Percentiles rank a stretch among this genome's conserved stretches.
Evolutionary conservation across 2,113 vertebrate species (phyloP).

Genomic region (Hypocryptadius cinnamomeus): DNA sequence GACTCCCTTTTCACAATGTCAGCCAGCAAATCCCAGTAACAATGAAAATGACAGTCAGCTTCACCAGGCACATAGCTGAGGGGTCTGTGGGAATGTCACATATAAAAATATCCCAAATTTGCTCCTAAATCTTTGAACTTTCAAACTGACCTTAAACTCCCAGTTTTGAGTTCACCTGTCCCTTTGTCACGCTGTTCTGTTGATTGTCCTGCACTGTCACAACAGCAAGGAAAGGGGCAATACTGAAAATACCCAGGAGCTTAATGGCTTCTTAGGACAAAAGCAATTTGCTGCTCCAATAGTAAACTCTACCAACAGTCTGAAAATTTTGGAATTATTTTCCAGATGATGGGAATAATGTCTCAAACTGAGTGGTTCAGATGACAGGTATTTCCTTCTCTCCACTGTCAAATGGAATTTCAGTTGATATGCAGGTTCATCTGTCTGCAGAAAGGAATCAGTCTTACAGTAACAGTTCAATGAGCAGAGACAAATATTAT

Average conservation of each 20-base stretch:
- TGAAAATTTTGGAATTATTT: background rate
- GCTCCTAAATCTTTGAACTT: background rate
- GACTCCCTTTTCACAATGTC: background rate
- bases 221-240: background rate
- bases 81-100: background rate
- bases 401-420: background rate
- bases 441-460: background rate
- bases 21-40: background rate
- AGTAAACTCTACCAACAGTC: background rate
- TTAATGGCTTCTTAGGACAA: background rate
- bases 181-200: background rate
- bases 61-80: background rate
- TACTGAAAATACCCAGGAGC: background rate
- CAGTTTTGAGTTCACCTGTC: background rate
- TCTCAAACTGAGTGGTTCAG: background rate
- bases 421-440: background rate
- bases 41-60: background rate
- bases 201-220: background rate
- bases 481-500: background rate
- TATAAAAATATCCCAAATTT: background rate
- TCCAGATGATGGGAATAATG: background rate
- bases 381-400: background rate
- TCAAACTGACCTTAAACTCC: background rate
- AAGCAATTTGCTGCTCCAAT: background rate
- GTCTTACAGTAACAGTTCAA: background rate